These are phyloP conservation scores for Spodoptera picta DNA, from an alignment of 2,888 invertebrate genomes.

Conservation along the genomic window DNA sequence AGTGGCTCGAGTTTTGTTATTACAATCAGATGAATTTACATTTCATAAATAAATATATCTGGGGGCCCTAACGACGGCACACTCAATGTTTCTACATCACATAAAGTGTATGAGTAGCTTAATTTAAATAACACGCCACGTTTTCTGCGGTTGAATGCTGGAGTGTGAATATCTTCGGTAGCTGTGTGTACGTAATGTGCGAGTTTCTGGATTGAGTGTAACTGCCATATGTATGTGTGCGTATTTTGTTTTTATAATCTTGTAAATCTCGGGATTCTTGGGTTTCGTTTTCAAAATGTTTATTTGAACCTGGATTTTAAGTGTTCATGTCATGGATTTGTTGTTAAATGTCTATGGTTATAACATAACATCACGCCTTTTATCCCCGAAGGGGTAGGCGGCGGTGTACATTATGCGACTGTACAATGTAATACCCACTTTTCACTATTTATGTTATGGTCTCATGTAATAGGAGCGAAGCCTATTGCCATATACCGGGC, in stretches of 20 bases:
- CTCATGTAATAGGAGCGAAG: too few relatives aligned
- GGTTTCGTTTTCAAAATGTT: conserved; percentile 11
- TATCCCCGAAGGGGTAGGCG: too few relatives aligned
- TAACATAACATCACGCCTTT: too few relatives aligned
- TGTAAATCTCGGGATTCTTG: conserved; percentile 34
- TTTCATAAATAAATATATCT: conserved; percentile 89
- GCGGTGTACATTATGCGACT: too few relatives aligned
- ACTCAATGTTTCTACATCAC: conserved; percentile 66
- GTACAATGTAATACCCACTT: too few relatives aligned
- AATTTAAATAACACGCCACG: conserved; percentile 80
- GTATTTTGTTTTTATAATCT: conserved; percentile 33
- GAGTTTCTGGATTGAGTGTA: conserved; percentile 32
- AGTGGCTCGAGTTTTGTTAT: conserved; percentile 87
- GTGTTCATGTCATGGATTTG: neutral
- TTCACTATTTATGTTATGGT: too few relatives aligned
- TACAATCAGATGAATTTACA: conserved; percentile 89
- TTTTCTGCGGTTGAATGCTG: conserved; percentile 59
- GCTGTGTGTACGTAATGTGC: conserved; percentile 44
- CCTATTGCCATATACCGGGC: too few relatives aligned
- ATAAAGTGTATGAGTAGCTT: conserved; percentile 73
- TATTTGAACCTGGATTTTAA: neutral
- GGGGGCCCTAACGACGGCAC: conserved; percentile 75
- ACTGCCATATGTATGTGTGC: conserved; percentile 23
- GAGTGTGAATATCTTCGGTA: conserved; percentile 68
- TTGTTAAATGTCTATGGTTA: conserved; percentile 13